Evolutionary conservation across 2,797 vertebrate species (phyloP).

Genomic region (Crenichthys baileyi): DNA sequence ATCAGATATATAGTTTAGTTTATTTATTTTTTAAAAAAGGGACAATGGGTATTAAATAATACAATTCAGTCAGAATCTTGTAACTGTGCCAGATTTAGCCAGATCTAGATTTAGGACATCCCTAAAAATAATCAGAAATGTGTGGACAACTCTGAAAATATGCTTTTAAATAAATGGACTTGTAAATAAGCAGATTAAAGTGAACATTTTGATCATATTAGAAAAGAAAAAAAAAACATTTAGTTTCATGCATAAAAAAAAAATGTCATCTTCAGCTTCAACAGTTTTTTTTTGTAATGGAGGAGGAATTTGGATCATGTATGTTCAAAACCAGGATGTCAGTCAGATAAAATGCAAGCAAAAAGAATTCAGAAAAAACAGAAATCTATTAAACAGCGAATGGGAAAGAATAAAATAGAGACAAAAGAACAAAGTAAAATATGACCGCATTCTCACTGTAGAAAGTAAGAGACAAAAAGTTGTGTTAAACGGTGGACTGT

Average conservation of each 20-base stretch:
- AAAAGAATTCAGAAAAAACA: background rate
- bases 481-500: constrained; percentile 15
- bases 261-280: background rate
- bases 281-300: background rate
- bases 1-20: too few species aligned
- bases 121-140: too few species aligned
- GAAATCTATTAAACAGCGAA: constrained; percentile 14
- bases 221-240: background rate
- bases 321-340: background rate
- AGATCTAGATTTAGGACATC: too few species aligned
- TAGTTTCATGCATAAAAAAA: background rate
- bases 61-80: too few species aligned
- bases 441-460: constrained; percentile 30
- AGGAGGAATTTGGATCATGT: background rate
- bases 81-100: too few species aligned
- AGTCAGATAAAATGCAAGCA: background rate
- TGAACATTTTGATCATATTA: too few species aligned
- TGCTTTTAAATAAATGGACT: background rate
- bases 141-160: background rate
- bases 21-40: too few species aligned
- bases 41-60: too few species aligned
- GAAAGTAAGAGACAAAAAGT: constrained; percentile 45
- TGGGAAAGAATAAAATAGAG: background rate
- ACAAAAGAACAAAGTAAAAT: constrained; percentile 6
- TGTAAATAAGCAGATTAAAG: background rate